phyloP scores from a whole-genome alignment of 1,140 invertebrate genomes.

The Drosophila gunungcola region DNA sequence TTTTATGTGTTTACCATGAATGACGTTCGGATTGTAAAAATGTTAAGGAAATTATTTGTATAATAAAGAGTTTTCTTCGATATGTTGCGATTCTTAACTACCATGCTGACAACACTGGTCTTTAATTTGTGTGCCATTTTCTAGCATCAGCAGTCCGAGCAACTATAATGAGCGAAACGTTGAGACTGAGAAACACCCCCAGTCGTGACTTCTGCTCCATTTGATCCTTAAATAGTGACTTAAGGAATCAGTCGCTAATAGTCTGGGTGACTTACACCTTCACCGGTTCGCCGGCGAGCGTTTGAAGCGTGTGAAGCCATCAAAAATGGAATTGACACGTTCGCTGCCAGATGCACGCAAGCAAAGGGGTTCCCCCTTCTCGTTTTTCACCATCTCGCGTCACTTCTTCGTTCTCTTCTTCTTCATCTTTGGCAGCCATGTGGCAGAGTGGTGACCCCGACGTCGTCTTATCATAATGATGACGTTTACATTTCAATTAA shows the following conservation, averaged over 20 bases:
- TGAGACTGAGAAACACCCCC: neutral
- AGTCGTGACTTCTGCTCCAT: neutral
- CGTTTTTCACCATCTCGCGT: neutral
- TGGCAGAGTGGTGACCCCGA: conserved; percentile 23
- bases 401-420: conserved; percentile 3
- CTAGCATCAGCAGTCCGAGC: neutral
- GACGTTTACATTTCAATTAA: conserved; percentile 83
- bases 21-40: no score
- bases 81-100: neutral
- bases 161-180: conserved; percentile 13
- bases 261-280: conserved; percentile 11
- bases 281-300: neutral
- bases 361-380: conserved; percentile 12
- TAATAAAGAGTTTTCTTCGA: neutral
- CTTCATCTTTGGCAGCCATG: neutral
- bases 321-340: conserved; percentile 72
- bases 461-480: conserved; percentile 77
- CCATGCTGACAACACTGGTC: neutral
- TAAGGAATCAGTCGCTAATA: conserved; percentile 27
- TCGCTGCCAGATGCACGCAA: conserved; percentile 46
- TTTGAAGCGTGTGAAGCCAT: conserved; percentile 54
- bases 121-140: neutral
- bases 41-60: no score
- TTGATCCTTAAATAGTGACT: conserved; percentile 23
- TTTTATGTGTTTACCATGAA: no score